Base-by-base conservation (phyloP, 1,140 invertebrate genomes). In the Whitmania pigra region DNA sequence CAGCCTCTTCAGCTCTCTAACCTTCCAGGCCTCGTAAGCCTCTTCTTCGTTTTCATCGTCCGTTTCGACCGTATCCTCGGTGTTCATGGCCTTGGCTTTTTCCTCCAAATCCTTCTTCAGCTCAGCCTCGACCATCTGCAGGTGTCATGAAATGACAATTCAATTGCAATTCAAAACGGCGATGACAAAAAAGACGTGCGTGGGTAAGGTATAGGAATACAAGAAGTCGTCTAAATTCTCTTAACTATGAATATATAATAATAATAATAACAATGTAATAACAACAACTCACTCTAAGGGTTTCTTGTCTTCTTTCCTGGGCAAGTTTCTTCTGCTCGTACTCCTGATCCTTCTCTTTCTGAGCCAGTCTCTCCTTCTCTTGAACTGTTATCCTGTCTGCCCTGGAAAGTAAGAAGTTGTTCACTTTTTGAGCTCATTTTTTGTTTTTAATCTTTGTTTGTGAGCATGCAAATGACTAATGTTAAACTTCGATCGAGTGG, bases 1-100 rank as follows among this genome's bases (percentile, higher is more conserved):
- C 49, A 98, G 89, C 55, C 97, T 83, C 80, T 94, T 96, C 77
- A 99, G 85, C 84, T 99, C 97, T 36, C 97, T 85, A 7, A 63
- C 77, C 75, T 99, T 99, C 96, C 96, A 99, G 0, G 90, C 87
- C 82, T 99, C 96, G 79, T 97, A 99, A 78, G 94, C 94, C 9
- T 95, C 87, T 81, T 99, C 96, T 79, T 97, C 93, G 81, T 96
- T 94, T 80, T 99, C 97, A 83, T 99, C 96, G 79, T 97, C 96
- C 0, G 95, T 97, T 78, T 90, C 89, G 1, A 99, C 88, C 78
- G 93, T 90, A 76, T 91, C 88, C 15, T 78, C 80, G 57, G 86
- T 83, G 77, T 77, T 82, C 77, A 77, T 80, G 78, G 91, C 90
- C 78, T 90, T 89, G 67, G 78, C 77, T 72, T 63, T 63, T 31